These are phyloP conservation scores for Exephanes ischioxanthus DNA, from an alignment of 2,888 invertebrate genomes.

Conservation along the genomic window DNA sequence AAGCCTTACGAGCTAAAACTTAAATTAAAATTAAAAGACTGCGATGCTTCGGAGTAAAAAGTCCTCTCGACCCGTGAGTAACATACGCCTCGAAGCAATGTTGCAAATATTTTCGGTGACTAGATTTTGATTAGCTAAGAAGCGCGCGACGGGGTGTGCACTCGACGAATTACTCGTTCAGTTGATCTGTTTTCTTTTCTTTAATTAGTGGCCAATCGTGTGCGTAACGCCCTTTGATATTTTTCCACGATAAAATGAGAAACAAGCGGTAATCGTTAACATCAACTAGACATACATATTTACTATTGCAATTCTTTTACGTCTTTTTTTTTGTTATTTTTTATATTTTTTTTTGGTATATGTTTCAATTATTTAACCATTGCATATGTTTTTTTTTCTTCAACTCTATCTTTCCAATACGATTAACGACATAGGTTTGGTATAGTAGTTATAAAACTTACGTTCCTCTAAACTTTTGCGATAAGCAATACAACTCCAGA, in stretches of 20 bases:
- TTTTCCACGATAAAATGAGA: conserved; percentile 55
- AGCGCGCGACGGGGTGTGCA: conserved; percentile 60
- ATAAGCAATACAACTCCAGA: conserved; percentile 59
- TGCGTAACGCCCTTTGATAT: conserved; percentile 53
- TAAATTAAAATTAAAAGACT: conserved; percentile 23
- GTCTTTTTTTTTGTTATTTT: conserved; percentile 46
- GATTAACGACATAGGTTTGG: conserved; percentile 66
- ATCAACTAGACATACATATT: conserved; percentile 65
- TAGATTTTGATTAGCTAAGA: conserved; percentile 70
- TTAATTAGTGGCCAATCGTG: conserved; percentile 26
- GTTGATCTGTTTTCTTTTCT: not conserved
- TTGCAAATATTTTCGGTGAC: conserved; percentile 60
- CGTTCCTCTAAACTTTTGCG: conserved; percentile 44
- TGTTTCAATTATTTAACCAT: conserved; percentile 64
- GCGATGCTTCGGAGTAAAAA: conserved; percentile 23
- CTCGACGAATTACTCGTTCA: conserved; percentile 50
- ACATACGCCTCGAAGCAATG: conserved; percentile 57
- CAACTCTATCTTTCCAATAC: conserved; percentile 38
- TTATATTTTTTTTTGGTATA: conserved; percentile 64
- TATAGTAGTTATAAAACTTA: conserved; percentile 68
- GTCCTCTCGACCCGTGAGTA: conserved; percentile 38
- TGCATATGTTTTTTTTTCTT: conserved; percentile 47
- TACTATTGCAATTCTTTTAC: conserved; percentile 61
- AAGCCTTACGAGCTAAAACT: conserved; percentile 32
- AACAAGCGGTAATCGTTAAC: conserved; percentile 63